These are phyloP conservation scores for Buceros bicornis DNA, from an alignment of 2,797 vertebrate species.

Conservation along the genomic window DNA sequence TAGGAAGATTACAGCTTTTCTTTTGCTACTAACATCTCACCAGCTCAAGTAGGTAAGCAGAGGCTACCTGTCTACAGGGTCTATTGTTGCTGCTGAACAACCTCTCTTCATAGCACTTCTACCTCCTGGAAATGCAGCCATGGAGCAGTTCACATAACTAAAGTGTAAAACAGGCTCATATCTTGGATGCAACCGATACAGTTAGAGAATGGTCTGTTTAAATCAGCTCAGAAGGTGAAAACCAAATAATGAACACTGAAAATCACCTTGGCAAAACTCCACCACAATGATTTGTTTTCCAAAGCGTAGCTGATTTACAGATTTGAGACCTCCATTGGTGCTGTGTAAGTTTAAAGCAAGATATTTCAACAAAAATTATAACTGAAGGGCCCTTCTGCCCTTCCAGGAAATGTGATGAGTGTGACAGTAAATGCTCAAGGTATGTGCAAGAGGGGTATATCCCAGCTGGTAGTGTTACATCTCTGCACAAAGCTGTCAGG, in stretches of 20 bases:
- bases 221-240: constrained; percentile 65
- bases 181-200: constrained; percentile 34
- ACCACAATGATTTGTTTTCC: constrained; percentile 39
- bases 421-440: background rate
- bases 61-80: background rate
- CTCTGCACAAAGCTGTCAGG: background rate
- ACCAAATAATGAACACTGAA: constrained; percentile 59
- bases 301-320: constrained; percentile 58
- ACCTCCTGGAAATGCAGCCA: background rate
- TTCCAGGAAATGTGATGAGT: constrained; percentile 52
- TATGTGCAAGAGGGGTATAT: background rate
- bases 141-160: background rate
- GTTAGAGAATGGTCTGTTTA: background rate
- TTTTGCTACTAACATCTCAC: background rate
- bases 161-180: constrained; percentile 37
- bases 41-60: background rate
- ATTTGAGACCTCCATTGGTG: constrained; percentile 15
- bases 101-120: background rate
- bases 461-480: background rate
- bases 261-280: constrained; percentile 54
- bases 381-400: constrained; percentile 20
- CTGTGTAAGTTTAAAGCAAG: constrained; percentile 44
- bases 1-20: background rate
- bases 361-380: constrained; percentile 66
- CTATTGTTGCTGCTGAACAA: rapidly evolving